A percentile compares a stretch with the other conserved stretches of the same genome.
These are phyloP conservation scores for Chaenogobius annularis DNA, from an alignment of 2,113 vertebrate genomes.

Conservation along the genomic window DNA sequence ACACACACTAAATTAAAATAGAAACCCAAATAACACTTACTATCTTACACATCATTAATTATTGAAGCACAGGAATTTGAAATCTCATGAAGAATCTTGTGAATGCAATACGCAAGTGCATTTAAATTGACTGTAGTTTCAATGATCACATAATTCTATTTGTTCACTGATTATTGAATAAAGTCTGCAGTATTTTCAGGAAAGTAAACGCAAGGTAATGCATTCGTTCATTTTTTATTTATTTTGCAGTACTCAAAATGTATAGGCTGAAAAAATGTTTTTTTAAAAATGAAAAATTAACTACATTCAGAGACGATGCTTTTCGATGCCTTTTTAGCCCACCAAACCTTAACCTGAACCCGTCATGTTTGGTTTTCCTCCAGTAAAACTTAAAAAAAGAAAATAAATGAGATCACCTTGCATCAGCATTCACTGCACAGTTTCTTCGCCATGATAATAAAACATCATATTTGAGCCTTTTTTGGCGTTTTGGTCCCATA, in stretches of 20 bases:
- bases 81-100: background rate
- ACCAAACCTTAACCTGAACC: background rate
- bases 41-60: background rate
- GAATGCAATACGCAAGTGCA: background rate
- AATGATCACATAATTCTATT: background rate
- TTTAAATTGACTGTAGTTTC: background rate
- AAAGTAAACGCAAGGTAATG: background rate
- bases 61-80: background rate
- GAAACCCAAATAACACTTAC: background rate
- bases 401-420: background rate
- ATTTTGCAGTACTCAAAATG: background rate
- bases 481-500: background rate
- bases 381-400: background rate
- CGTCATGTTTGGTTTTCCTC: background rate
- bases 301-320: no score
- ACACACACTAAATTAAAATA: background rate
- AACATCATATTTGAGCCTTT: background rate
- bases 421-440: background rate
- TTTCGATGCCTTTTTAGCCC: background rate
- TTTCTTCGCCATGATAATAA: slow-evolving; percentile 1
- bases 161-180: background rate
- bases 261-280: background rate
- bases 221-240: background rate
- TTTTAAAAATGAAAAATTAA: background rate
- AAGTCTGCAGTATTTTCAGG: background rate